Evolutionary conservation across 2,888 invertebrate species (phyloP).

Genomic region (Chalcosyrphus nemorum): DNA sequence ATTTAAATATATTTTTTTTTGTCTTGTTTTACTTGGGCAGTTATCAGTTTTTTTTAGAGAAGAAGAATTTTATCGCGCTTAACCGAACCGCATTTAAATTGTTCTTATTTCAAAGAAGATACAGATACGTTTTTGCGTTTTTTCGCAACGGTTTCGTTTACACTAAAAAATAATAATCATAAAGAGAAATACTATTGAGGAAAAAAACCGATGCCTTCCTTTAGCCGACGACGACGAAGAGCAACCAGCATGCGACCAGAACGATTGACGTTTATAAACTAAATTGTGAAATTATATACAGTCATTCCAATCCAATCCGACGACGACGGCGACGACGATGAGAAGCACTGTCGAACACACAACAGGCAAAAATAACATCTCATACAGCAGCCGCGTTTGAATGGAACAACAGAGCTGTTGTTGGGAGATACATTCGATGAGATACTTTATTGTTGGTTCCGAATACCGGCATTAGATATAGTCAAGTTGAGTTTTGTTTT

Average conservation of each 20-base stretch:
- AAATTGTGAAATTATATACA: conserved; percentile 67
- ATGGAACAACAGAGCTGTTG: conserved; percentile 54
- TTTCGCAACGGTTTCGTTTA: conserved; percentile 14
- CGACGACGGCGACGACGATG: no score
- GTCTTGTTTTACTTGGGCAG: conserved; percentile 35
- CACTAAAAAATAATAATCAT: not conserved
- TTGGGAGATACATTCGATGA: conserved; percentile 2
- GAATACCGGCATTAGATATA: conserved; percentile 58
- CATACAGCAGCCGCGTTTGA: conserved; percentile 63
- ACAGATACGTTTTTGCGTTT: conserved; percentile 11
- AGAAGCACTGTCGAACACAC: conserved; percentile 32
- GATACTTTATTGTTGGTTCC: conserved; percentile 43
- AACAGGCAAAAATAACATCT: conserved; percentile 28
- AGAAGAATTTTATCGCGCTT: conserved; percentile 7
- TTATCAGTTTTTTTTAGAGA: conserved; percentile 65
- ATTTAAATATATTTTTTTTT: conserved; percentile 3
- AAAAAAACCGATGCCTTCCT: conserved; percentile 53
- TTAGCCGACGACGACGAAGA: conserved; percentile 68
- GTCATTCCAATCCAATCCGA: conserved; percentile 40
- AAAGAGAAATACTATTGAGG: conserved; percentile 15
- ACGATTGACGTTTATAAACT: conserved; percentile 70
- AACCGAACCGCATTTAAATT: conserved; percentile 31
- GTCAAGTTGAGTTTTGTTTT: conserved; percentile 17
- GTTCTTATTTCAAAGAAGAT: conserved; percentile 8
- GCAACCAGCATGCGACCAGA: conserved; percentile 67